Percentiles rank a stretch among this genome's conserved stretches.
These are phyloP conservation scores for Alentia gelatinosa DNA, from an alignment of 2,888 invertebrate genomes.

Conservation along the genomic window DNA sequence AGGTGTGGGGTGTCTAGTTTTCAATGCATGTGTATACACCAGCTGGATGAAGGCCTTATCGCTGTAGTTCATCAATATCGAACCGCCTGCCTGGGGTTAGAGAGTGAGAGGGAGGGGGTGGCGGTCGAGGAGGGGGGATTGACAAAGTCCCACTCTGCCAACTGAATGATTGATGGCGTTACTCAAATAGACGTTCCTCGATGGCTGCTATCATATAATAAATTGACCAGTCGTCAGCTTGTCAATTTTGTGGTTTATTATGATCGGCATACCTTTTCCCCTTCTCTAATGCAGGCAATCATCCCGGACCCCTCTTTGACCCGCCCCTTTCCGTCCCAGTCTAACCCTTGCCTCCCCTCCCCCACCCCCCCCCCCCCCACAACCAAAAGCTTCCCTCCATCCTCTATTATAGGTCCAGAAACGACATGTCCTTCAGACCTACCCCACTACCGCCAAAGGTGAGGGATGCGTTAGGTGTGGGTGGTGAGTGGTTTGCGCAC, in stretches of 20 bases:
- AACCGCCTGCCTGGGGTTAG: not conserved
- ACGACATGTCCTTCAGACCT: too few species aligned
- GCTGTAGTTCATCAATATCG: conserved; percentile 35
- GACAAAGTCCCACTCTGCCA: conserved; percentile 8
- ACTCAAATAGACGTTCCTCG: conserved; percentile 34
- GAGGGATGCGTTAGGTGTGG: not conserved
- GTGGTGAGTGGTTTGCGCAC: not conserved
- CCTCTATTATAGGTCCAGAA: too few species aligned
- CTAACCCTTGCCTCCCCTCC: not conserved
- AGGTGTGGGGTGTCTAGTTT: not conserved
- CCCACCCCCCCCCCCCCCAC: not conserved
- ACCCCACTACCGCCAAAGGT: too few species aligned
- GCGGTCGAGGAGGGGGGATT: not conserved
- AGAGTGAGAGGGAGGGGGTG: not conserved
- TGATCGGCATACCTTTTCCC: conserved; percentile 12
- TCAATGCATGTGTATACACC: not conserved
- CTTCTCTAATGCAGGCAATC: not conserved
- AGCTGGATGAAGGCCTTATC: not conserved
- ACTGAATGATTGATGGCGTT: conserved; percentile 21
- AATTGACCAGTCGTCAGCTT: conserved; percentile 40
- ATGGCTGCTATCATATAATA: conserved; percentile 25
- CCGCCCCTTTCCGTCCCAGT: not conserved
- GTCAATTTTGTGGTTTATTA: conserved; percentile 15
- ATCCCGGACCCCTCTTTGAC: not conserved
- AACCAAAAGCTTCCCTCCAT: too few species aligned